These are phyloP conservation scores for Theodoxus fluviatilis DNA, from an alignment of 2,888 invertebrate genomes.

Conservation along the genomic window DNA sequence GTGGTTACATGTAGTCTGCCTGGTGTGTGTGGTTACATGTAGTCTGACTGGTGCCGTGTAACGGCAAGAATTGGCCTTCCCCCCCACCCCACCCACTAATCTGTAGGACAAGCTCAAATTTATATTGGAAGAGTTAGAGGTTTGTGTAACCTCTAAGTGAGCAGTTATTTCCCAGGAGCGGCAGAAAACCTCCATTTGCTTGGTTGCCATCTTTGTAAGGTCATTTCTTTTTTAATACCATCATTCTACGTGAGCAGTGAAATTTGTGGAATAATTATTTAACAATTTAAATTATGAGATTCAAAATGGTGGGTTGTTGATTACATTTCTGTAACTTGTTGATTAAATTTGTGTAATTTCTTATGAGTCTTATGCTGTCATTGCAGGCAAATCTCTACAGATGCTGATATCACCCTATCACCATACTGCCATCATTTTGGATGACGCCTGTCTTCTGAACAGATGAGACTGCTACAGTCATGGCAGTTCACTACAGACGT, in stretches of 20 bases:
- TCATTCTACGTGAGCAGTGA: neutral
- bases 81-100: too few relatives aligned
- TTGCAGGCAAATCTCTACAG: conserved; percentile 49
- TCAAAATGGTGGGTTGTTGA: neutral
- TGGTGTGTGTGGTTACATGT: too few relatives aligned
- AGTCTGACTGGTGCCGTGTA: too few relatives aligned
- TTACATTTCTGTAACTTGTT: neutral
- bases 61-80: too few relatives aligned
- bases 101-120: neutral
- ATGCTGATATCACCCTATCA: conserved; percentile 49
- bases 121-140: neutral
- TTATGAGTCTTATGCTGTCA: neutral
- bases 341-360: neutral
- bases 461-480: too few relatives aligned
- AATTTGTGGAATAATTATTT: neutral
- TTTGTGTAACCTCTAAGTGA: too few relatives aligned
- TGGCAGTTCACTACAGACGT: too few relatives aligned
- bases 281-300: neutral
- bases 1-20: too few relatives aligned
- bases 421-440: conserved; percentile 49
- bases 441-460: too few relatives aligned
- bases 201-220: too few relatives aligned
- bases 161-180: too few relatives aligned
- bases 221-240: neutral
- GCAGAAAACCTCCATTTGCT: too few relatives aligned